phyloP scores from a whole-genome alignment of 2,113 vertebrate species.

The Percopsis transmontana region DNA sequence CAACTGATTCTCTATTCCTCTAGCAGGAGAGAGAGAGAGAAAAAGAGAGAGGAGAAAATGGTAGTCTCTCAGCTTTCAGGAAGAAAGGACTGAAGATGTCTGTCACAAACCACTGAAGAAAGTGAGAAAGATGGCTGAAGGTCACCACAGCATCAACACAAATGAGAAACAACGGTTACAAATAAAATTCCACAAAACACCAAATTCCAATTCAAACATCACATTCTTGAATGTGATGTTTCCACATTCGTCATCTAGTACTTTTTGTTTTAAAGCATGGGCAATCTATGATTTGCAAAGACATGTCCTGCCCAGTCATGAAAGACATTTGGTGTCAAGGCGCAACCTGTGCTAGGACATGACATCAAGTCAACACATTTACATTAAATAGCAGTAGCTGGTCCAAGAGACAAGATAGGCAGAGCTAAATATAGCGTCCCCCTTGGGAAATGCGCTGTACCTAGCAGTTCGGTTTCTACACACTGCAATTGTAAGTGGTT shows the following conservation, averaged over 20 bases:
- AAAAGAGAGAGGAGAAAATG: conserved; percentile 38
- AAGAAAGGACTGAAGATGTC: conserved; percentile 50
- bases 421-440: too few species aligned
- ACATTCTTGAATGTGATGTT: background rate
- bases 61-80: conserved; percentile 36
- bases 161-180: background rate
- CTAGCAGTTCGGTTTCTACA: too few species aligned
- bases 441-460: too few species aligned
- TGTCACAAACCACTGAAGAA: conserved; percentile 72
- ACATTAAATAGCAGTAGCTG: too few species aligned
- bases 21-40: conserved; percentile 23
- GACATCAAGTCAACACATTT: too few species aligned
- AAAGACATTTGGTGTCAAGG: too few species aligned
- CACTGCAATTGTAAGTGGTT: too few species aligned
- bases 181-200: background rate
- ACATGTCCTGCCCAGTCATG: too few species aligned
- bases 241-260: background rate
- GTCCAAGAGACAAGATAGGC: too few species aligned
- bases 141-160: background rate
- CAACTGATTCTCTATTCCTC: conserved; percentile 74
- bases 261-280: too few species aligned
- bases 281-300: too few species aligned
- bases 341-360: too few species aligned
- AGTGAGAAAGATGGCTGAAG: conserved; percentile 44
- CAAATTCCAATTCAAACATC: background rate